These are phyloP conservation scores for Pelecanoides urinatrix DNA, from an alignment of 2,113 vertebrate species.

Conservation along the genomic window DNA sequence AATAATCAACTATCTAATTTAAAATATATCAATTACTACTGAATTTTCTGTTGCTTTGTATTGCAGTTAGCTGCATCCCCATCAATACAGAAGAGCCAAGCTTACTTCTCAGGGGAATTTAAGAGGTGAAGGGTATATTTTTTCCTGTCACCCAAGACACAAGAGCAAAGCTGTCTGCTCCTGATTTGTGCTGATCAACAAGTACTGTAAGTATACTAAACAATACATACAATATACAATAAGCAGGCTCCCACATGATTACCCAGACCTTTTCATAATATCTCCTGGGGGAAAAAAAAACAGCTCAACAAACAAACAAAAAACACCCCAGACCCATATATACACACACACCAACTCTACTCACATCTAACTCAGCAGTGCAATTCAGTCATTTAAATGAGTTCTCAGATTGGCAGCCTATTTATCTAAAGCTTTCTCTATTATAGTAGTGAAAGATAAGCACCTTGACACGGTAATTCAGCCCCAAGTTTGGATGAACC, in stretches of 20 bases:
- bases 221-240: not conserved
- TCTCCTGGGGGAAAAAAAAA: fast-evolving
- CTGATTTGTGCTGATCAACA: not conserved
- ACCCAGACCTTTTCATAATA: not conserved
- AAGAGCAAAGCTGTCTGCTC: not conserved
- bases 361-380: not conserved
- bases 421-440: not conserved
- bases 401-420: not conserved
- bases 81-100: not conserved
- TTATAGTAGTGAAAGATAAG: not conserved
- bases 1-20: not conserved
- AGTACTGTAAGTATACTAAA: not conserved
- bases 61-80: not conserved
- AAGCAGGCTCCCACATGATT: not conserved
- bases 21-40: not conserved
- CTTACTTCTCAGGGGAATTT: not conserved
- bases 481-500: not conserved
- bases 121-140: not conserved
- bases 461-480: not conserved
- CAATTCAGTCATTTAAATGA: not conserved
- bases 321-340: not conserved
- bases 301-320: not conserved
- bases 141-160: not conserved
- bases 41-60: not conserved
- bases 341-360: not conserved